Base-by-base conservation (phyloP, 2,888 invertebrate species). In the Ophion ventricosus region DNA sequence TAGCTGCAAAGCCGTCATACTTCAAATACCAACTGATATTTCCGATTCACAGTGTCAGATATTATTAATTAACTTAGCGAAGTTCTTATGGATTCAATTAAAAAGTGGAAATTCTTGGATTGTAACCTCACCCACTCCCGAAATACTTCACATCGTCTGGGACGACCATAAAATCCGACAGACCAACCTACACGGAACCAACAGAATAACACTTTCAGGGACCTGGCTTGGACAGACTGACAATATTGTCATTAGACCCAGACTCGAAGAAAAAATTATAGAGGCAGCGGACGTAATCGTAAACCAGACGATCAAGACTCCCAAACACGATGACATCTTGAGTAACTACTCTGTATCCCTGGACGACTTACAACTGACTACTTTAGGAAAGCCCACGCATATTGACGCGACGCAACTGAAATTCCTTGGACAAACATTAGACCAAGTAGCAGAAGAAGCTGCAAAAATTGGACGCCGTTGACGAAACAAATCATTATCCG, bases 1-100 rank as follows among this genome's bases (percentile, higher is more conserved):
- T 7, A 73, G 73, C 61, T 74, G 61, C n/a, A 61, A 74, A 74
- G 73, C 61, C 17, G 29, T 74, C 1, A 74, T 74, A n/a, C 14
- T 66, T 5, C 66, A 66, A 66, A 66, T 0, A 43, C 23, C 40
- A 2, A 2, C 43, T 2, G 43, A 43, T 10, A 10, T 66, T 1
- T 66, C 20, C 10, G 66, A 66, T 20, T 35, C 66, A 1, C 43
- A 74, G 14, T 74, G 73, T 23, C 73, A 74, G 20, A n/a, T 74
- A 4, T 17, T 74, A 1, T 74, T 74, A 1, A 74, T 61, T 20
- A 66, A 66, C 2, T 7, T 66, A 23, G 66, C n/a, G 20, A 66
- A 66, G 23, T 40, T 43, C 11, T 29, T 63, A 54, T 74, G 63
- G 49, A 74, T 54, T 14, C 63, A 63, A 14, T 7, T 10, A n/a